These are phyloP conservation scores for Neolamprologus tretocephalus DNA, from an alignment of 2,113 vertebrate species.

Conservation along the genomic window DNA sequence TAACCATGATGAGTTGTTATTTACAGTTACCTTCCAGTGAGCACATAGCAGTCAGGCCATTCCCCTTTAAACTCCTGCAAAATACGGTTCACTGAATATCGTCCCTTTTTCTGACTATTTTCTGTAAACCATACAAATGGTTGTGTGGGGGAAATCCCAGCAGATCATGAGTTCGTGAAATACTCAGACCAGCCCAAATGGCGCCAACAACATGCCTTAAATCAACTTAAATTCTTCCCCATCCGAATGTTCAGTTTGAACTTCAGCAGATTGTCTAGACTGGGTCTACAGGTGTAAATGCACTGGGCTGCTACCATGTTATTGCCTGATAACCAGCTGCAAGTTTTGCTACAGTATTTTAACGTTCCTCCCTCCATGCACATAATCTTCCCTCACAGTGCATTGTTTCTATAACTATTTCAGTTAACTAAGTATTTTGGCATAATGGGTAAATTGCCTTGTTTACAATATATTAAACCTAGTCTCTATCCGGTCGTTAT, in stretches of 20 bases:
- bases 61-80: background rate
- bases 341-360: background rate
- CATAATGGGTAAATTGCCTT: background rate
- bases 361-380: background rate
- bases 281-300: background rate
- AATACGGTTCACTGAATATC: rapidly evolving
- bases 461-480: background rate
- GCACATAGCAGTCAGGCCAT: background rate
- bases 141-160: background rate
- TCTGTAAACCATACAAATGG: rapidly evolving
- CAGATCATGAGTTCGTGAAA: background rate
- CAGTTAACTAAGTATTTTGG: background rate
- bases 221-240: background rate
- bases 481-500: background rate
- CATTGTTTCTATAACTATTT: background rate
- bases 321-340: background rate
- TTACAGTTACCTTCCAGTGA: background rate
- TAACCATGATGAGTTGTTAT: rapidly evolving
- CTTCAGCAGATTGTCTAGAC: background rate
- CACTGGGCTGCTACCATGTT: background rate
- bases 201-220: background rate
- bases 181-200: background rate
- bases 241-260: background rate
- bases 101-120: background rate
- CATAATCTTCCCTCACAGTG: background rate